Evolutionary conservation across 1,140 invertebrate genomes (phyloP).

Genomic region (Trypoxylus dichotomus): DNA sequence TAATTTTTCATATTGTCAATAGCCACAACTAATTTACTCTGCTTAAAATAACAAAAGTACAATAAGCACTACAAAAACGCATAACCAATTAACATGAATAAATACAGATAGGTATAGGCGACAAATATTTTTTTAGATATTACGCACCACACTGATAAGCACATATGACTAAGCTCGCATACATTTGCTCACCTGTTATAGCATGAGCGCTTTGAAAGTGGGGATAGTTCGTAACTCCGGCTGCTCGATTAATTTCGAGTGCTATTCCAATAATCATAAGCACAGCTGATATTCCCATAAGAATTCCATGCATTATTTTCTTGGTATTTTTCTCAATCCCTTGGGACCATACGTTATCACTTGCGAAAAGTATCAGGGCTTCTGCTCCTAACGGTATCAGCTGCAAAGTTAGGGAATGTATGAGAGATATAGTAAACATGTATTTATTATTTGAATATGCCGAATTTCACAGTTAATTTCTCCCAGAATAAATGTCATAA

Average conservation of each 20-base stretch:
- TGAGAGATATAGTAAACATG: too few relatives aligned
- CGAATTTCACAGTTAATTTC: too few relatives aligned
- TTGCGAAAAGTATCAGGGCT: slow-evolving; percentile 8
- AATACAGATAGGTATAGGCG: background rate
- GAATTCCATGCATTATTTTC: background rate
- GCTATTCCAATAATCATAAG: slow-evolving; percentile 10
- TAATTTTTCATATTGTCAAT: too few relatives aligned
- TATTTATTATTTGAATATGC: too few relatives aligned
- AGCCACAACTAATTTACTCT: too few relatives aligned
- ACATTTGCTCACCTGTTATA: slow-evolving; percentile 6
- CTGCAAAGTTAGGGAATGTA: background rate
- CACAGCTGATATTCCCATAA: background rate
- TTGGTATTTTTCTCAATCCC: slow-evolving; percentile 1
- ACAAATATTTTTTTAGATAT: background rate
- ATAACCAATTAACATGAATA: too few relatives aligned
- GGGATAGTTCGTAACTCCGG: background rate
- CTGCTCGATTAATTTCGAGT: background rate
- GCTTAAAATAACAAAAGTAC: too few relatives aligned
- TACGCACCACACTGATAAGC: background rate
- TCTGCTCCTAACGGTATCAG: background rate
- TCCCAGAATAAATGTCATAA: too few relatives aligned
- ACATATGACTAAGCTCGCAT: background rate
- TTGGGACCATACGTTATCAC: slow-evolving; percentile 27
- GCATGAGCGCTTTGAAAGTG: slow-evolving; percentile 14
- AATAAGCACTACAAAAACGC: too few relatives aligned